These are phyloP conservation scores for Ataeniobius toweri DNA, from an alignment of 2,797 vertebrate genomes.

Conservation along the genomic window DNA sequence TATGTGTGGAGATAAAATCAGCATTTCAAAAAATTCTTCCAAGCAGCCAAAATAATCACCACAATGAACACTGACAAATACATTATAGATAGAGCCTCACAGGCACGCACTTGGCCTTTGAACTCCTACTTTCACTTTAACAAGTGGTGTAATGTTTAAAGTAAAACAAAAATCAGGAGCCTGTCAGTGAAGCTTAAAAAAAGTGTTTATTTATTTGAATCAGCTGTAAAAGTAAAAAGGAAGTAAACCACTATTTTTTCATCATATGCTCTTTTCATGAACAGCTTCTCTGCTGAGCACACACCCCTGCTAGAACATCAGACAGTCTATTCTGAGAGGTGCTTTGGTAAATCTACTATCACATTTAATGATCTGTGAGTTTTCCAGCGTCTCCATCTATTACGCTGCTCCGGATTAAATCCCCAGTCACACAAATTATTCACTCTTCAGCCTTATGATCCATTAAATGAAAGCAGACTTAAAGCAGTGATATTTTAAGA, in stretches of 20 bases:
- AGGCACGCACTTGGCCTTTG: not conserved
- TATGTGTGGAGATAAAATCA: not conserved
- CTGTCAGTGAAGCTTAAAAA: not conserved
- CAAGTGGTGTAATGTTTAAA: not conserved
- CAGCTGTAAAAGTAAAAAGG: not conserved
- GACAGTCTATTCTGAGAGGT: constrained; percentile 67
- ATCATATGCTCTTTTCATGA: constrained; percentile 22
- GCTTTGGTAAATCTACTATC: constrained; percentile 67
- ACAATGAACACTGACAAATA: not conserved
- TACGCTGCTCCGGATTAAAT: constrained; percentile 65
- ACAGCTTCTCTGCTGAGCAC: constrained; percentile 32
- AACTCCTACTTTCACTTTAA: not conserved
- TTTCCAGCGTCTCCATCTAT: constrained; percentile 66
- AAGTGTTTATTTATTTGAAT: not conserved
- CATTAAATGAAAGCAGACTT: constrained; percentile 73
- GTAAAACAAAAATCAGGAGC: not conserved
- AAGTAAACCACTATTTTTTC: constrained; percentile 1
- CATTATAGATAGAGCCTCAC: too few species aligned
- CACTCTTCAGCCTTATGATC: constrained; percentile 65
- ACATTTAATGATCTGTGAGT: constrained; percentile 76
- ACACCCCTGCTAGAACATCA: constrained; percentile 30
- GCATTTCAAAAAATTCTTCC: not conserved
- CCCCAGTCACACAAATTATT: constrained; percentile 62
- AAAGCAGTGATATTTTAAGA: constrained; percentile 66
- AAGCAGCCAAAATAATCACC: not conserved